Conservation (phyloP, 2,888 invertebrate genomes). For the Dryadula phaetusa region DNA sequence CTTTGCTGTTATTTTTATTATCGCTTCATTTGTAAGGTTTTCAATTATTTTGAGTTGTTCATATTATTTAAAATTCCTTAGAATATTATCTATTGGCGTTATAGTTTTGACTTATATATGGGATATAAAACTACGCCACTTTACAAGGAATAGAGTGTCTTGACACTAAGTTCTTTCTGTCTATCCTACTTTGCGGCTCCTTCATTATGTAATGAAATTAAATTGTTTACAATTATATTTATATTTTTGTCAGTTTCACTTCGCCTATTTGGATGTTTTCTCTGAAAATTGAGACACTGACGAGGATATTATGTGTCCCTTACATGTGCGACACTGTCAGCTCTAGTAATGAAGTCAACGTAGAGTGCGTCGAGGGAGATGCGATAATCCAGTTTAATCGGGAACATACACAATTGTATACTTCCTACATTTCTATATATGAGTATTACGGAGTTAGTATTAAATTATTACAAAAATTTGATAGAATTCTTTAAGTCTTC, state of each 20-base stretch:
- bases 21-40: background rate
- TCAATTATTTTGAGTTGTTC: background rate
- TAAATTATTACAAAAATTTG: too few species aligned
- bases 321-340: background rate
- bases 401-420: background rate
- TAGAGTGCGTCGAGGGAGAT: background rate
- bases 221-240: too few species aligned
- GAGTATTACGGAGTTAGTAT: background rate
- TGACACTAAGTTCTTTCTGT: too few species aligned
- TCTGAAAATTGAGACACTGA: background rate
- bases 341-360: background rate
- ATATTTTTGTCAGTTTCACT: background rate
- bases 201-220: too few species aligned
- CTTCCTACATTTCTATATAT: background rate
- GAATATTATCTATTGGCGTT: too few species aligned
- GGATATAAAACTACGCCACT: too few species aligned
- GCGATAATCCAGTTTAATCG: background rate
- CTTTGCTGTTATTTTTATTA: background rate
- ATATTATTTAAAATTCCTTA: too few species aligned
- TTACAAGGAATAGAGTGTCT: too few species aligned
- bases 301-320: background rate
- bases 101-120: too few species aligned
- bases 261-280: background rate
- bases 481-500: too few species aligned
- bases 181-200: too few species aligned